These are phyloP conservation scores for Tringa solitaria DNA, from an alignment of 2,113 vertebrate genomes.

Conservation along the genomic window DNA sequence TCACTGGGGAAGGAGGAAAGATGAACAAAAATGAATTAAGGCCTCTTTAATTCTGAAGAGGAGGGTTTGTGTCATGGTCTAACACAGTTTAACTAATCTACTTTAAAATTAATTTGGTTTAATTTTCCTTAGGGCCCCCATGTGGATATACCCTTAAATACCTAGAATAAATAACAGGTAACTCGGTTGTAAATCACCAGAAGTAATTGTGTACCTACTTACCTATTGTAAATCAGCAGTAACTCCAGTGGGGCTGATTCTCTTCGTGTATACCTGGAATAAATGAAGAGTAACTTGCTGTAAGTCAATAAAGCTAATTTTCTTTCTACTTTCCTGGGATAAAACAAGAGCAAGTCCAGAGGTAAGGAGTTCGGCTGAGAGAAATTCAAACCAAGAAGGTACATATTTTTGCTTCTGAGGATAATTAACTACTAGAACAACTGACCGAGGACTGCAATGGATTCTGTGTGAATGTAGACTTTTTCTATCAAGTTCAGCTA, in stretches of 20 bases:
- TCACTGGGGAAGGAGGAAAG: not conserved
- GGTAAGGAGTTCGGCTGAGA: not conserved
- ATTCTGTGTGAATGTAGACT: not conserved
- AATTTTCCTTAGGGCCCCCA: conserved; percentile 55
- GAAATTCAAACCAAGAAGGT: not conserved
- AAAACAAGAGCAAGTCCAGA: not conserved
- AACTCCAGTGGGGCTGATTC: conserved; percentile 38
- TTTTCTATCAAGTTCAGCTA: not conserved
- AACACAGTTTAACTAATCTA: conserved; percentile 54
- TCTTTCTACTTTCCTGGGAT: conserved; percentile 4
- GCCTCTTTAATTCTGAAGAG: conserved; percentile 1
- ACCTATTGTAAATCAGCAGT: conserved; percentile 51
- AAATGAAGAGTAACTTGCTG: conserved; percentile 42
- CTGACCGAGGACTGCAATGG: not conserved
- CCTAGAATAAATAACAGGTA: conserved; percentile 56
- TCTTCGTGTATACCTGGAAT: not conserved
- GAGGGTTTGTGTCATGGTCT: conserved; percentile 27
- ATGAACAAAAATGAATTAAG: not conserved
- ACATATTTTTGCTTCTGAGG: not conserved
- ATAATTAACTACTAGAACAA: not conserved
- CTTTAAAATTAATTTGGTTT: conserved; percentile 66
- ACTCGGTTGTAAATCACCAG: conserved; percentile 34
- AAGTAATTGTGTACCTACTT: conserved; percentile 51
- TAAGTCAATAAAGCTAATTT: conserved; percentile 58
- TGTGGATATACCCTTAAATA: conserved; percentile 56